Evolutionary conservation across 2,888 invertebrate genomes (phyloP).

Genomic region (Camponotus fellah): DNA sequence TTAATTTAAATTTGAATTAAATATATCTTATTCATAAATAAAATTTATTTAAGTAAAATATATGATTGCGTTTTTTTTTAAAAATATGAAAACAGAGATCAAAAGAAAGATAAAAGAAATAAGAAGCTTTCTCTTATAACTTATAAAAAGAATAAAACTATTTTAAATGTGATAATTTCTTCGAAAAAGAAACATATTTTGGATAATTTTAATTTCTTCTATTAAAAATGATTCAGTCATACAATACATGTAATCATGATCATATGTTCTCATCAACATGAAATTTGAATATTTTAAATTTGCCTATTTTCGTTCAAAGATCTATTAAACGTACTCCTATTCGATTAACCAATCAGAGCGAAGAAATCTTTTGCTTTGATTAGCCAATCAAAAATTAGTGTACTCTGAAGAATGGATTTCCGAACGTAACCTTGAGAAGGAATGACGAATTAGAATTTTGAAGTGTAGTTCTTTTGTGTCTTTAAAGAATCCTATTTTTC

Average conservation of each 20-base stretch:
- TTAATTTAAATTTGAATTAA: not conserved
- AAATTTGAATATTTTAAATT: not conserved
- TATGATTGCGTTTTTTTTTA: not conserved
- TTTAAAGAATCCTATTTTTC: not conserved
- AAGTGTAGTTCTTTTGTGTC: not conserved
- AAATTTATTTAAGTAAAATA: not conserved
- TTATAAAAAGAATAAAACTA: not conserved
- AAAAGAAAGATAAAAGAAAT: not conserved
- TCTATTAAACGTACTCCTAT: not conserved
- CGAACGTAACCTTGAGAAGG: not conserved
- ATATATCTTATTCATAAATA: not conserved
- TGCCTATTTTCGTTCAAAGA: not conserved
- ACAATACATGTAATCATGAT: not conserved
- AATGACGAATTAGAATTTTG: not conserved
- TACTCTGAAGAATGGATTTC: not conserved
- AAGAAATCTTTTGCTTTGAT: not conserved
- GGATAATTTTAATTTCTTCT: not conserved
- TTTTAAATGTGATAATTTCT: not conserved
- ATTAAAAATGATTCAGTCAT: not conserved
- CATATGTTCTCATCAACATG: not conserved
- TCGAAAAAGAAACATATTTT: not conserved
- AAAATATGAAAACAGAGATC: not conserved
- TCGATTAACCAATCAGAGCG: not conserved
- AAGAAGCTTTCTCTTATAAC: not conserved
- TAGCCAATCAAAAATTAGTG: not conserved